Percentiles rank a stretch among this genome's conserved stretches.
phyloP scores from a whole-genome alignment of 1,140 invertebrate species.

The Uloborus diversus region DNA sequence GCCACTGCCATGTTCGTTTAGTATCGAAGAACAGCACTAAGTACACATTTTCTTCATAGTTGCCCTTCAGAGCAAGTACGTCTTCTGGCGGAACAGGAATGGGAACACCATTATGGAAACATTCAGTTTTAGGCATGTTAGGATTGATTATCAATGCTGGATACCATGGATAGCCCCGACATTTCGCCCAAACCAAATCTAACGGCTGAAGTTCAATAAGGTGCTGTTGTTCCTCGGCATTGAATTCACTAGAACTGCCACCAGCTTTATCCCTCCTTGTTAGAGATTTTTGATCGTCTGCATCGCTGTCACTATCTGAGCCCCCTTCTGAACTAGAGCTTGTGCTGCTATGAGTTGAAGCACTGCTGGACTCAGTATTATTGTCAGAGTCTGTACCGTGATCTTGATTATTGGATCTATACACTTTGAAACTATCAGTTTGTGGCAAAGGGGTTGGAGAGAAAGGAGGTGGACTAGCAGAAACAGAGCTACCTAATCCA shows the following conservation, averaged over 20 bases:
- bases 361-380: slow-evolving; percentile 44
- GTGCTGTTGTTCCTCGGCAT: slow-evolving; percentile 57
- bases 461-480: slow-evolving; percentile 21
- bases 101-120: slow-evolving; percentile 90
- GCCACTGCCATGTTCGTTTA: slow-evolving; percentile 96
- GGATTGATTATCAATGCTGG: slow-evolving; percentile 95
- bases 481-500: background rate
- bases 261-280: background rate
- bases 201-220: slow-evolving; percentile 75
- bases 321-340: slow-evolving; percentile 5
- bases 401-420: slow-evolving; percentile 65
- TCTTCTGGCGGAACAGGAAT: slow-evolving; percentile 92
- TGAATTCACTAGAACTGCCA: slow-evolving; percentile 49
- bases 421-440: slow-evolving; percentile 72
- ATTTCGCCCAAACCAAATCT: slow-evolving; percentile 96
- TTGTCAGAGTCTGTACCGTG: slow-evolving; percentile 54
- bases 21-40: slow-evolving; percentile 95
- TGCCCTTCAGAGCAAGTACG: slow-evolving; percentile 82
- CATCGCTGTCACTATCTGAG: slow-evolving; percentile 59
- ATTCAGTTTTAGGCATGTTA: slow-evolving; percentile 86
- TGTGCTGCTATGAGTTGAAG: background rate
- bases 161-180: slow-evolving; percentile 96
- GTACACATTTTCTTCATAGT: slow-evolving; percentile 82
- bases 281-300: background rate
- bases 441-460: slow-evolving; percentile 45